phyloP scores from a whole-genome alignment of 1,140 invertebrate genomes.

The Brachionus koreanus region DNA sequence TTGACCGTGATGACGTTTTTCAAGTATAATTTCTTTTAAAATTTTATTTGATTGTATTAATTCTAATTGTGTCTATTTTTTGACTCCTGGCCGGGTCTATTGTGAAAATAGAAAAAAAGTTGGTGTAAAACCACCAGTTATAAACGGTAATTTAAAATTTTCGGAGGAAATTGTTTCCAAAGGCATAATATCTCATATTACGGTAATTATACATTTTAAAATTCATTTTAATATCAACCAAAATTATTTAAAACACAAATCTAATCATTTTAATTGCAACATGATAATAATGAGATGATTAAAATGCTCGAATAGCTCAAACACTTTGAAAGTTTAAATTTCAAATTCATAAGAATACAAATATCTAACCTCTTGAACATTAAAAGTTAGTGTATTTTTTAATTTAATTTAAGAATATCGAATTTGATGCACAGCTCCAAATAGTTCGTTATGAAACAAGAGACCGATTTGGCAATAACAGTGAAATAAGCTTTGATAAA shows the following conservation, averaged over 20 bases:
- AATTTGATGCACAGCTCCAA: not conserved
- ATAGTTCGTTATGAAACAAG: constrained; percentile 25
- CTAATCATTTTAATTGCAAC: no score
- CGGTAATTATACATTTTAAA: not conserved
- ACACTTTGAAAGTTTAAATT: no score
- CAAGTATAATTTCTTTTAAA: not conserved
- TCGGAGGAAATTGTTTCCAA: constrained; percentile 29
- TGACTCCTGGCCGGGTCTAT: not conserved
- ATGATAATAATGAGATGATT: no score
- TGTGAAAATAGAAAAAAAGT: not conserved
- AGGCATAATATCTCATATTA: constrained; percentile 9
- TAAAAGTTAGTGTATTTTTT: no score
- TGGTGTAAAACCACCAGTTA: not conserved
- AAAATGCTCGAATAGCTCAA: no score
- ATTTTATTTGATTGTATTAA: not conserved
- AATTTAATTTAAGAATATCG: not conserved
- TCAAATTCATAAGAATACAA: no score
- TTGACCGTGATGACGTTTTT: constrained; percentile 17
- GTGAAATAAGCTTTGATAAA: not conserved
- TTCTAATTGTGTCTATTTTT: not conserved
- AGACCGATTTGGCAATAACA: not conserved
- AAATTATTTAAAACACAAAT: no score
- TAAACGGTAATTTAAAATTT: constrained; percentile 9
- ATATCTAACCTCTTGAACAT: not conserved
- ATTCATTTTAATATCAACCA: not conserved